phyloP scores from a whole-genome alignment of 2,113 vertebrate species.

The Ceyx melanurus region DNA sequence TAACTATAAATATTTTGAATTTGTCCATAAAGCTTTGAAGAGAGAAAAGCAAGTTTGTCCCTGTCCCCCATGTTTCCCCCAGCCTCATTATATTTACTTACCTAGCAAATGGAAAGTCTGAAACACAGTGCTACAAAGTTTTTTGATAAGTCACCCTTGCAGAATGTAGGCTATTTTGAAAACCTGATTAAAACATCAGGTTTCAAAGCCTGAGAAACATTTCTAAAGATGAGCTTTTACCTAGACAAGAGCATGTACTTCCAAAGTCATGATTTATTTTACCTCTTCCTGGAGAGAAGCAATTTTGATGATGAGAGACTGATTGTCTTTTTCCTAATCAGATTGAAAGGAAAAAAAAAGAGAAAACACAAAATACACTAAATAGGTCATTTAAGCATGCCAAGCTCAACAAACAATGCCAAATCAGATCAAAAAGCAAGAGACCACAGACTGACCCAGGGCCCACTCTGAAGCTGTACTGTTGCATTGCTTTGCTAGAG shows the following conservation, averaged over 20 bases:
- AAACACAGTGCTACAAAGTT: neutral
- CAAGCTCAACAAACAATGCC: neutral
- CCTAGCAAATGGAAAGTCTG: neutral
- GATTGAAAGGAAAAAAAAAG: neutral
- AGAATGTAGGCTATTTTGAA: neutral
- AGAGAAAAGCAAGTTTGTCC: neutral
- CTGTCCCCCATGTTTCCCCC: neutral
- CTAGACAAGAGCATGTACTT: neutral
- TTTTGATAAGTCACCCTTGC: neutral
- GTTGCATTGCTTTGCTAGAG: neutral
- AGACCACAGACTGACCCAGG: neutral
- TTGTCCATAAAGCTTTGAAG: neutral
- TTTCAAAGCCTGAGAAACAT: neutral
- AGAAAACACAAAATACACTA: no score
- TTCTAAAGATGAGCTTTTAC: neutral
- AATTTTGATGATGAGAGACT: conserved; percentile 82
- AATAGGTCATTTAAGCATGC: neutral
- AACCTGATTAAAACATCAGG: neutral
- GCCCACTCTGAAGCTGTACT: neutral
- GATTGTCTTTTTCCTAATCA: conserved; percentile 85
- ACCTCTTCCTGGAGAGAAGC: conserved; percentile 88
- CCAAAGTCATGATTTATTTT: neutral
- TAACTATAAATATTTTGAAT: neutral
- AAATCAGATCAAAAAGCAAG: neutral
- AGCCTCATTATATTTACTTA: neutral